These are phyloP conservation scores for Napeogenes sylphis DNA, from an alignment of 2,888 invertebrate species.

Conservation along the genomic window DNA sequence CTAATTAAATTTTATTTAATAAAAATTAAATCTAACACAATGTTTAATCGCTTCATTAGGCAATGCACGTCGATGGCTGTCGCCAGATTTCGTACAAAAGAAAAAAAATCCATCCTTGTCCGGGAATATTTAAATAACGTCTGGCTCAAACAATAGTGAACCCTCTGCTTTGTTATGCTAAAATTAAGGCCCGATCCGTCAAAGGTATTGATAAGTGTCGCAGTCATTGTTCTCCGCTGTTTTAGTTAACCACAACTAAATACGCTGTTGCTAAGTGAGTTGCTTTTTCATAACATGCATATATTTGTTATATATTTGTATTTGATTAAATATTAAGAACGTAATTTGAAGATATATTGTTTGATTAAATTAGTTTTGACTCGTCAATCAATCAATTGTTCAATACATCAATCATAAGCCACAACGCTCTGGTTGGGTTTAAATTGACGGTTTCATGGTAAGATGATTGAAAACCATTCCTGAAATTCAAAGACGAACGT, in stretches of 20 bases:
- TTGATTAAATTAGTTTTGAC: too few relatives aligned
- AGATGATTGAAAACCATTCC: background rate
- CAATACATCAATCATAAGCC: background rate
- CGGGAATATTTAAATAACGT: constrained; percentile 71
- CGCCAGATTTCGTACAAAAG: constrained; percentile 52
- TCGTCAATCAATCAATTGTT: background rate
- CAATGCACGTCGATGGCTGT: constrained; percentile 37
- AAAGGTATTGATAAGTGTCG: constrained; percentile 38
- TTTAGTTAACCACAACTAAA: constrained; percentile 16
- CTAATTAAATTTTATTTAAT: too few relatives aligned
- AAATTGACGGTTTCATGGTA: background rate
- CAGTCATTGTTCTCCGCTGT: constrained; percentile 35
- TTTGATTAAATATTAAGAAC: too few relatives aligned
- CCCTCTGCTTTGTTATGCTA: constrained; percentile 65
- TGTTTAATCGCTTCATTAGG: constrained; percentile 28
- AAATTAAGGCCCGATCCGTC: constrained; percentile 52
- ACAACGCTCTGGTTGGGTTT: background rate
- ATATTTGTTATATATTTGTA: too few relatives aligned
- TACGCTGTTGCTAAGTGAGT: constrained; percentile 8
- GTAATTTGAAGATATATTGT: too few relatives aligned
- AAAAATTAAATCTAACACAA: constrained; percentile 11
- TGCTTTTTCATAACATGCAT: too few relatives aligned
- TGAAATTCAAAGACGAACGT: background rate
- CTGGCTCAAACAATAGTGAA: constrained; percentile 67
- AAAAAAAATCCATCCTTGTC: constrained; percentile 41